Percentiles rank a stretch among this genome's conserved stretches.
Evolutionary conservation across 2,888 invertebrate species (phyloP).

Genomic region (Conops quadrifasciatus): DNA sequence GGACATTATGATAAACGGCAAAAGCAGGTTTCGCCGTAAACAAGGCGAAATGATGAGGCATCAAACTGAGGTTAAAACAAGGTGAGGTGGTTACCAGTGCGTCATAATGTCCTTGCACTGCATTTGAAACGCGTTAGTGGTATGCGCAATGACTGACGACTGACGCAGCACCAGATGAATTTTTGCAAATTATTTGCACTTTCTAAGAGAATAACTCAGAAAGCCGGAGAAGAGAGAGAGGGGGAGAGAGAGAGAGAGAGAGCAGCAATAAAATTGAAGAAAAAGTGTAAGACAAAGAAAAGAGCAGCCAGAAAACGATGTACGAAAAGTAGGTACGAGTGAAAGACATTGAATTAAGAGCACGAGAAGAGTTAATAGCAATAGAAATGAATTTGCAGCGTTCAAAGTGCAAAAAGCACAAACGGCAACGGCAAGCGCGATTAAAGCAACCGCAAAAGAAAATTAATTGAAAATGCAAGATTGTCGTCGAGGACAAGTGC

Average conservation of each 20-base stretch:
- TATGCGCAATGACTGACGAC: background rate
- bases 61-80: too few relatives aligned
- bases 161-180: background rate
- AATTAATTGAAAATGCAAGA: slow-evolving; percentile 53
- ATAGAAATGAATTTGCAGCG: background rate
- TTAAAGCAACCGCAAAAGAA: slow-evolving; percentile 44
- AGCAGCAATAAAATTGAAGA: background rate
- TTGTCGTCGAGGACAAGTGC: slow-evolving; percentile 35
- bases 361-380: background rate
- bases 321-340: background rate
- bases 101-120: too few relatives aligned
- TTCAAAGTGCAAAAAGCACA: background rate
- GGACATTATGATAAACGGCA: background rate
- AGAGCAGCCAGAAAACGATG: slow-evolving; percentile 44
- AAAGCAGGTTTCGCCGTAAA: background rate
- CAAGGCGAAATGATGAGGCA: background rate
- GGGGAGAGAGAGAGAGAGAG: background rate
- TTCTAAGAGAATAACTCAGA: background rate
- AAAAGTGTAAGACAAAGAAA: slow-evolving; percentile 50
- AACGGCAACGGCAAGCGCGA: slow-evolving; percentile 31
- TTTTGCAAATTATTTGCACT: too few relatives aligned
- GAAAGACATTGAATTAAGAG: background rate
- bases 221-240: background rate
- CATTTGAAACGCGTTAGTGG: background rate
- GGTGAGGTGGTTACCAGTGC: too few relatives aligned